Conservation (phyloP, 2,797 vertebrate species). For the Mormyrus hasselquistii region DNA sequence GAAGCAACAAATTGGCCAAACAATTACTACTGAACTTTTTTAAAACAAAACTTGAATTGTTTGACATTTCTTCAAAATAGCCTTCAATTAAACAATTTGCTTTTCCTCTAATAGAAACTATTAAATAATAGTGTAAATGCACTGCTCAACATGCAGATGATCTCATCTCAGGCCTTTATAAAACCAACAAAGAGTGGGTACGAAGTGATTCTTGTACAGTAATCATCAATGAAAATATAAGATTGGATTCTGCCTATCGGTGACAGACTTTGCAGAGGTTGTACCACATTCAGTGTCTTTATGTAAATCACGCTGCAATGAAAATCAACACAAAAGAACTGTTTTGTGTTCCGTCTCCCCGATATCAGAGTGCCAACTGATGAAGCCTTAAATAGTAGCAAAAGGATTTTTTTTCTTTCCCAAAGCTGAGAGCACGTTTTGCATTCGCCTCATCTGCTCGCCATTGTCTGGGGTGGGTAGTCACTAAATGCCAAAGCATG, state of each 20-base stretch:
- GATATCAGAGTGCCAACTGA: background rate
- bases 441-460: conserved; percentile 5
- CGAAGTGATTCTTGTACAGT: background rate
- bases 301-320: conserved; percentile 39
- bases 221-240: background rate
- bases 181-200: background rate
- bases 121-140: conserved; percentile 11
- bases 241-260: background rate
- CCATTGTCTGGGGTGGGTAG: conserved; percentile 36
- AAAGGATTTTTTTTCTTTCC: background rate
- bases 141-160: conserved; percentile 1
- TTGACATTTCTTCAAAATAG: background rate
- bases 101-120: conserved; percentile 1
- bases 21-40: background rate
- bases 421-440: conserved; percentile 27
- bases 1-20: conserved; percentile 3
- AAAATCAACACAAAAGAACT: conserved; percentile 46
- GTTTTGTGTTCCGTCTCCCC: conserved; percentile 31
- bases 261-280: conserved; percentile 26
- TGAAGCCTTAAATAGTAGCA: background rate
- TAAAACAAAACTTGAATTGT: background rate
- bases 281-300: conserved; percentile 19
- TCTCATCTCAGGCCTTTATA: background rate
- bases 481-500: conserved; percentile 48
- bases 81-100: background rate